A percentile compares a stretch with the other conserved stretches of the same genome.
These are phyloP conservation scores for Diachasmimorpha longicaudata DNA, from an alignment of 1,140 invertebrate genomes.

Conservation along the genomic window DNA sequence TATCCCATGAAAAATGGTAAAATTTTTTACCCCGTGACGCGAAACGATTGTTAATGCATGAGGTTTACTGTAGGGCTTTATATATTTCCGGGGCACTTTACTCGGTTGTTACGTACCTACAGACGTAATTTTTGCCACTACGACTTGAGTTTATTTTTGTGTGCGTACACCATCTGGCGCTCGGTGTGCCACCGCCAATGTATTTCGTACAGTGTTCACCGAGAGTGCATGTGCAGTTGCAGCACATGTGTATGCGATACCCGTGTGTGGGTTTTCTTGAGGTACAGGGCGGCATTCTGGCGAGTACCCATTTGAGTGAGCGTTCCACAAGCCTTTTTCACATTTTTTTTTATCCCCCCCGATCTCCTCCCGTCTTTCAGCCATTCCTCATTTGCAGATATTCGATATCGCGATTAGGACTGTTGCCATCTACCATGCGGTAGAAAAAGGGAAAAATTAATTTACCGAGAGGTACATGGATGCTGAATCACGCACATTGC, in stretches of 20 bases:
- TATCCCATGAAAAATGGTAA: neutral
- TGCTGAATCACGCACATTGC: neutral
- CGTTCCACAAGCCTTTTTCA: neutral
- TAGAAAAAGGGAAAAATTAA: neutral
- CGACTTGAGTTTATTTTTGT: conserved; percentile 7
- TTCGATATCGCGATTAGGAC: conserved; percentile 9
- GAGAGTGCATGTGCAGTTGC: neutral
- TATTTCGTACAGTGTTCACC: conserved; percentile 6
- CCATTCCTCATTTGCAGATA: conserved; percentile 8
- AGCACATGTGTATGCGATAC: neutral
- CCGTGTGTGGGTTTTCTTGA: neutral
- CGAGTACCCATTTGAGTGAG: conserved; percentile 6
- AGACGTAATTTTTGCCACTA: neutral
- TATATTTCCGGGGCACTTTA: conserved; percentile 2
- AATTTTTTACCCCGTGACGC: neutral
- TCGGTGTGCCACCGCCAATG: conserved; percentile 40
- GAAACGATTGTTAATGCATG: neutral
- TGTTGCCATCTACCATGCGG: neutral
- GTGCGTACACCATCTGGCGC: conserved; percentile 52
- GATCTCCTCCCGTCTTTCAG: neutral
- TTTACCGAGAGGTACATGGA: neutral
- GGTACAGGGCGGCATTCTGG: conserved; percentile 17
- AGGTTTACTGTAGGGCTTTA: neutral
- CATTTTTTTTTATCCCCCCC: conserved; percentile 4
- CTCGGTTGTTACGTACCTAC: conserved; percentile 1